A percentile compares a stretch with the other conserved stretches of the same genome.
phyloP scores from a whole-genome alignment of 1,140 invertebrate genomes.

The Platyscapa corneri region DNA sequence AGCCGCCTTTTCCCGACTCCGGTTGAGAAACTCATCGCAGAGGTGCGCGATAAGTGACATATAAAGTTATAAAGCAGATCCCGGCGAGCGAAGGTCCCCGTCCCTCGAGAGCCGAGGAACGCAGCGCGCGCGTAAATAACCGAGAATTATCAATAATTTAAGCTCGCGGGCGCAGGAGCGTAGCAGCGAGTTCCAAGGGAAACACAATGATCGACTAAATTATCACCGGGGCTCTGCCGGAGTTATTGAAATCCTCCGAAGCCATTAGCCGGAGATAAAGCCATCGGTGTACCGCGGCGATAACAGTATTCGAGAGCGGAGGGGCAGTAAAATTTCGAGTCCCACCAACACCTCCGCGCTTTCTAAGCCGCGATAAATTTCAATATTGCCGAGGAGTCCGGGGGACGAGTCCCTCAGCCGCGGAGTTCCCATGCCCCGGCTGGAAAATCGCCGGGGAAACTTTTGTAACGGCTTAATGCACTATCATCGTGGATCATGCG shows the following conservation, averaged over 20 bases:
- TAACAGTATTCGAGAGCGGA: not conserved
- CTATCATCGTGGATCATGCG: slow-evolving; percentile 33
- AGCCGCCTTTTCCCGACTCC: too few species aligned
- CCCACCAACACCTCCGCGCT: not conserved
- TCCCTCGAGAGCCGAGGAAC: too few species aligned
- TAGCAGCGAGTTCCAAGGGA: not conserved
- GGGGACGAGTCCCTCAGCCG: too few species aligned
- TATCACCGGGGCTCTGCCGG: too few species aligned
- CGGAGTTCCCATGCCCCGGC: not conserved
- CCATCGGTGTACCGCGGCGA: not conserved
- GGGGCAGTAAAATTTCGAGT: slow-evolving; percentile 3
- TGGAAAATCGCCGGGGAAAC: slow-evolving; percentile 21
- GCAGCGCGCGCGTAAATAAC: not conserved
- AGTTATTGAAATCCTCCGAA: not conserved
- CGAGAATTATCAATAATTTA: not conserved
- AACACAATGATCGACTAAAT: too few species aligned
- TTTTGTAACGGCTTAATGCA: slow-evolving; percentile 33
- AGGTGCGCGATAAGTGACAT: too few species aligned
- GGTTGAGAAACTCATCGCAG: too few species aligned
- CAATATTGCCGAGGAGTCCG: not conserved
- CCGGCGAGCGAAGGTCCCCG: too few species aligned
- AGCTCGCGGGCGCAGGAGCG: too few species aligned
- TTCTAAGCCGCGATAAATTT: not conserved
- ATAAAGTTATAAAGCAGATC: too few species aligned
- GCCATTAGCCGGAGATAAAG: not conserved